Conservation (phyloP, 1,140 invertebrate species). For the Zophobas atratus region DNA sequence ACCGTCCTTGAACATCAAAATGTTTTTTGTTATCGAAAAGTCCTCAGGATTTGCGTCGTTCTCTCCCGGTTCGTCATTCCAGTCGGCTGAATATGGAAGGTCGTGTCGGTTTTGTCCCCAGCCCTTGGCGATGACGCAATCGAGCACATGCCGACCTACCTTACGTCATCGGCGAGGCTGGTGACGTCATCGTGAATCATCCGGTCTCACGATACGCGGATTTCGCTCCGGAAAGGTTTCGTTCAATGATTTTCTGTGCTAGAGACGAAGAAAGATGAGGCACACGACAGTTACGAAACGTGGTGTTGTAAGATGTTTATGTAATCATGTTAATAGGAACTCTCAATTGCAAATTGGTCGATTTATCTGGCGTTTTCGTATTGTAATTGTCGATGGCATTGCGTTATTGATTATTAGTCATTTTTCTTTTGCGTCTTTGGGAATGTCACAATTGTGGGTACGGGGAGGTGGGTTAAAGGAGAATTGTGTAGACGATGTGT, state of each 20-base stretch:
- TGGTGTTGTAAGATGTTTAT: background rate
- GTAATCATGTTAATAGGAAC: conserved; percentile 2
- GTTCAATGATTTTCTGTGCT: conserved; percentile 15
- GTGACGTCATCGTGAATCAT: conserved; percentile 60
- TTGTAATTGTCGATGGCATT: background rate
- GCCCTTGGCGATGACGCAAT: conserved; percentile 50
- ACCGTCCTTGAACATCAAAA: conserved; percentile 45
- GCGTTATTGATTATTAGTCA: background rate
- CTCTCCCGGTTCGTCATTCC: background rate
- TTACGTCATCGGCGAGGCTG: conserved; percentile 61
- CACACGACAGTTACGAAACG: conserved; percentile 7
- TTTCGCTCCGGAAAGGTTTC: conserved; percentile 8
- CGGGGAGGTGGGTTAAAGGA: too few relatives aligned
- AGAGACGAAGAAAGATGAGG: background rate
- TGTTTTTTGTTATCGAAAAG: conserved; percentile 5
- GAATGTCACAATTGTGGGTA: background rate
- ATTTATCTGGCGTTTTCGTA: background rate
- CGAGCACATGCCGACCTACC: conserved; percentile 52
- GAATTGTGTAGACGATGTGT: too few relatives aligned
- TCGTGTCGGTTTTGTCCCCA: conserved; percentile 39
- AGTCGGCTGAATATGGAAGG: conserved; percentile 13
- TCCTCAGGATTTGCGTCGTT: background rate
- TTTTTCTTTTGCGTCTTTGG: background rate
- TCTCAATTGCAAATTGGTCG: conserved; percentile 2
- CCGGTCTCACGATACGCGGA: conserved; percentile 30